Evolutionary conservation across 2,888 invertebrate genomes (phyloP).

Genomic region (Nephrotoma guestfalica): DNA sequence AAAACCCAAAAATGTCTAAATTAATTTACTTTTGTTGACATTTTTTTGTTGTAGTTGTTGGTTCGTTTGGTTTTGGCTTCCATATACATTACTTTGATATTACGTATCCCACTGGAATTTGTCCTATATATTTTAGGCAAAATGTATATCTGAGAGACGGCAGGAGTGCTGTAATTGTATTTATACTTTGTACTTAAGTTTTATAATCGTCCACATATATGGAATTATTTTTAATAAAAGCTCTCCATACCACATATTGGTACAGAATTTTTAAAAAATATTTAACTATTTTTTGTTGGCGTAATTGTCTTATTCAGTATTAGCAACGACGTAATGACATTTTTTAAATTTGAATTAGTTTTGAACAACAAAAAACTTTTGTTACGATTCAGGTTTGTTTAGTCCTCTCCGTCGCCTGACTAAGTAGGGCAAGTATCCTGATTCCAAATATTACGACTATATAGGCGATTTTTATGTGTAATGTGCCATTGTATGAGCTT

Average conservation of each 20-base stretch:
- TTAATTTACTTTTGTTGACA: neutral
- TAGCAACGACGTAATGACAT: no score
- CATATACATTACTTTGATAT: neutral
- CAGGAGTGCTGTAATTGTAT: neutral
- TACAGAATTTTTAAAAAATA: no score
- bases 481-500: no score
- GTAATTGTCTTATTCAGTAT: no score
- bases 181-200: neutral
- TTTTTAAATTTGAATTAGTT: no score
- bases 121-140: neutral
- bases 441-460: no score
- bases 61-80: neutral
- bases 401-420: no score
- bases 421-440: no score
- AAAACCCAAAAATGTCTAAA: neutral
- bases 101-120: neutral
- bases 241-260: neutral
- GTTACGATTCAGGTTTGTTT: no score
- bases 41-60: neutral
- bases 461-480: no score
- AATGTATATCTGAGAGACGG: neutral
- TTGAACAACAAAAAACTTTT: no score
- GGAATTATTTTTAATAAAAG: neutral
- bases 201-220: neutral
- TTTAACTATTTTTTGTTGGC: no score